Conservation (phyloP, 2,888 invertebrate species). For the Dermolepida albohirtum region DNA sequence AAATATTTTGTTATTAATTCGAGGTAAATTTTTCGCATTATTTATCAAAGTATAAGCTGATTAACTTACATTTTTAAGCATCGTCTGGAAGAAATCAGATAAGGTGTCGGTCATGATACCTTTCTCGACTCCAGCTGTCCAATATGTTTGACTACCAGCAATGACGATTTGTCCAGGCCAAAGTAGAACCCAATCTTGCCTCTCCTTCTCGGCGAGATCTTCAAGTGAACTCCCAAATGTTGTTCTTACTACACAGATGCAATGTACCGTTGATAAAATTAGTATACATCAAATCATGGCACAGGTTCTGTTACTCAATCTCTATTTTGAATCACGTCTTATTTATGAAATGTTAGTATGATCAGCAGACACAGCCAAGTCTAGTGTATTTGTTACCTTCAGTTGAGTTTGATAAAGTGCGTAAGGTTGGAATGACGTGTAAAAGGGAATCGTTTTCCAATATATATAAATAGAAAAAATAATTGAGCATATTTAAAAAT, state of each 20-base stretch:
- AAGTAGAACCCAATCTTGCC: conserved; percentile 77
- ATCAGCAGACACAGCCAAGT: too few species aligned
- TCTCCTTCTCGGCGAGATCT: conserved; percentile 62
- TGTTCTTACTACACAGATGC: conserved; percentile 58
- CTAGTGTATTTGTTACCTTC: too few species aligned
- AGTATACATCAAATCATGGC: neutral
- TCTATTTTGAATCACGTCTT: too few species aligned
- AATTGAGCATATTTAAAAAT: too few species aligned
- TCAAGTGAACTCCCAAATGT: conserved; percentile 66
- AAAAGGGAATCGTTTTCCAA: too few species aligned
- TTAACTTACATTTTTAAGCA: conserved; percentile 68
- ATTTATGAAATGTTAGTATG: too few species aligned
- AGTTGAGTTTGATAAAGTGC: too few species aligned
- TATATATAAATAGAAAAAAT: too few species aligned
- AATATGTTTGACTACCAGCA: conserved; percentile 79
- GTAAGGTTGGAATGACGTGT: too few species aligned
- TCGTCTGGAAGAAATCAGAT: conserved; percentile 66
- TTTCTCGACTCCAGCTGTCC: conserved; percentile 79
- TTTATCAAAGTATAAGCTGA: too few species aligned
- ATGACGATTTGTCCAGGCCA: conserved; percentile 88
- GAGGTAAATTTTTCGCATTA: too few species aligned
- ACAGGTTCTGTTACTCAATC: neutral
- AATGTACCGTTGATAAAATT: neutral
- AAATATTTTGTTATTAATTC: too few species aligned
- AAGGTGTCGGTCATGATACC: conserved; percentile 70